Conservation (phyloP, 2,888 invertebrate species). For the Andrena bicolor region DNA sequence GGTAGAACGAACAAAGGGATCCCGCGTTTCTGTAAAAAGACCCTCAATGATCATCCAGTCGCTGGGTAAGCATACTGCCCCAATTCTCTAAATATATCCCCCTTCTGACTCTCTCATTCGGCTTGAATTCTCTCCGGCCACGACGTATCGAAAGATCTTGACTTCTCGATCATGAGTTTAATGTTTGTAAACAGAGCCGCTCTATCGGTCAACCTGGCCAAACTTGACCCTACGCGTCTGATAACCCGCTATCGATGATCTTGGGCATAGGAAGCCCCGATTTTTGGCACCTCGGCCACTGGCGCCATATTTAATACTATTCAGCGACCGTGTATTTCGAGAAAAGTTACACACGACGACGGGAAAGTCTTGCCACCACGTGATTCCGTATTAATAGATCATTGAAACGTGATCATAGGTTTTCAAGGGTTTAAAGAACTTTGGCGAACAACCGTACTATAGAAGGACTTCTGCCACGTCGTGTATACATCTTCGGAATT, state of each 20-base stretch:
- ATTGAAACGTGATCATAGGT: neutral
- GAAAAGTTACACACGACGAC: neutral
- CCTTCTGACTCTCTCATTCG: slow-evolving; percentile 71
- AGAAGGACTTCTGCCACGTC: no score
- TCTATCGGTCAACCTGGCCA: slow-evolving; percentile 62
- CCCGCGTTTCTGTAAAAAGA: slow-evolving; percentile 57
- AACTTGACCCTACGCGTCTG: slow-evolving; percentile 44
- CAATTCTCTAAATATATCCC: slow-evolving; percentile 82
- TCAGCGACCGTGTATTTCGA: neutral
- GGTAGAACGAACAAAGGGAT: slow-evolving; percentile 3
- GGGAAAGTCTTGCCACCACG: neutral
- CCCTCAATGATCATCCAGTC: slow-evolving; percentile 62
- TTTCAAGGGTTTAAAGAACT: neutral
- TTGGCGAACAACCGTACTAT: neutral
- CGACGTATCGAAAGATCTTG: slow-evolving; percentile 79
- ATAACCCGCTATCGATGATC: slow-evolving; percentile 24
- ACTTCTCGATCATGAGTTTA: slow-evolving; percentile 81
- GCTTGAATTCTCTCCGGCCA: slow-evolving; percentile 69
- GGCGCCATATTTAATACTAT: neutral
- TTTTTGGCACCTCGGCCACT: no score
- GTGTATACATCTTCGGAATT: no score
- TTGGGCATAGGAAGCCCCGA: neutral
- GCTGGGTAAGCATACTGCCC: slow-evolving; percentile 74
- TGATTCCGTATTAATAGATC: neutral
- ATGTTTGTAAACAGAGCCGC: slow-evolving; percentile 81